phyloP scores from a whole-genome alignment of 1,140 invertebrate species.

The Frieseomelitta varia region DNA sequence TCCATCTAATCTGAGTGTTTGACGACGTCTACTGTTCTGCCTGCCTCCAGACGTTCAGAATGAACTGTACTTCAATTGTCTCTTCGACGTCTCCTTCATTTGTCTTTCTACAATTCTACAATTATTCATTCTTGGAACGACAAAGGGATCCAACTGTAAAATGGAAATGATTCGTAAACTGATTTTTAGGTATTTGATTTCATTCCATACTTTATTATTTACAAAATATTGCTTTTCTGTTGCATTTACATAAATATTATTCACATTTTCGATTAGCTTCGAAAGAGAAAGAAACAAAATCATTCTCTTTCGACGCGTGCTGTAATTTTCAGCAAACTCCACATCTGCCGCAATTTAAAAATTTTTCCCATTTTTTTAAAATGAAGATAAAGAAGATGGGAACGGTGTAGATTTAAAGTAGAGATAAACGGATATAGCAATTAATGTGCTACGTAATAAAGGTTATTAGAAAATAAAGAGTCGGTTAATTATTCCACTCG shows the following conservation, averaged over 20 bases:
- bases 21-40: not conserved
- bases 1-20: conserved; percentile 7
- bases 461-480: not conserved
- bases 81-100: not conserved
- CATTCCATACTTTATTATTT: too few relatives aligned
- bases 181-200: too few relatives aligned
- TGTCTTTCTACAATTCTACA: not conserved
- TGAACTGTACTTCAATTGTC: not conserved
- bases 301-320: too few relatives aligned
- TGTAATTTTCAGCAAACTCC: too few relatives aligned
- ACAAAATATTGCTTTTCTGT: too few relatives aligned
- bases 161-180: not conserved
- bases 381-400: too few relatives aligned
- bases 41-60: not conserved
- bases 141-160: not conserved
- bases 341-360: not conserved
- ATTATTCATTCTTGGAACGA: not conserved
- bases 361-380: too few relatives aligned
- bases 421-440: not conserved
- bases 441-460: not conserved
- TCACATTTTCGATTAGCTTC: too few relatives aligned
- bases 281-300: too few relatives aligned
- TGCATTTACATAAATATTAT: too few relatives aligned
- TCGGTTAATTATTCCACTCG: not conserved
- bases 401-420: not conserved